Percentiles rank a stretch among this genome's conserved stretches.
phyloP scores from a whole-genome alignment of 2,113 vertebrate genomes.

The Sphyrna mokarran region DNA sequence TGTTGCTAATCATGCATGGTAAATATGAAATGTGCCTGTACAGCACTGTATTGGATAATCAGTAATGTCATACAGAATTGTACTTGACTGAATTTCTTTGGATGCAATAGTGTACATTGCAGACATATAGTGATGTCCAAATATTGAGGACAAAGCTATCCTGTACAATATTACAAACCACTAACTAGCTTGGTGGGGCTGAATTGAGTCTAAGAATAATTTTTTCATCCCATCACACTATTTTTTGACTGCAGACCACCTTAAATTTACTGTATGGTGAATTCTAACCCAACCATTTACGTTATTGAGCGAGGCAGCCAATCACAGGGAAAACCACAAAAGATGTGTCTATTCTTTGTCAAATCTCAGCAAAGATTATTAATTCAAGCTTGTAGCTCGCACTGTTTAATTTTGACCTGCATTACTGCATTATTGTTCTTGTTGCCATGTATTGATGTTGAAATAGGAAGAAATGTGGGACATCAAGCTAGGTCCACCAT shows the following conservation, averaged over 20 bases:
- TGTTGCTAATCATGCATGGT: background rate
- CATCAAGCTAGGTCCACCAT: background rate
- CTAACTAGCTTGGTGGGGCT: background rate
- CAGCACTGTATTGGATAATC: background rate
- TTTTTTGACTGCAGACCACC: background rate
- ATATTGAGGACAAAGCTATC: background rate
- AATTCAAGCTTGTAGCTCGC: background rate
- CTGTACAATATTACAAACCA: background rate
- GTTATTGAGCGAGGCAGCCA: background rate
- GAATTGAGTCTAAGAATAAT: background rate
- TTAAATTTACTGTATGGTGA: background rate
- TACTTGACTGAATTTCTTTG: background rate
- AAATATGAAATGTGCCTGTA: background rate
- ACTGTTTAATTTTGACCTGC: background rate
- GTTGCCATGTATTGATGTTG: background rate
- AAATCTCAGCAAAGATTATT: background rate
- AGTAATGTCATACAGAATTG: background rate
- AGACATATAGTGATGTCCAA: background rate
- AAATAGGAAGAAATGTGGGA: background rate
- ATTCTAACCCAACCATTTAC: background rate
- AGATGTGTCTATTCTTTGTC: background rate
- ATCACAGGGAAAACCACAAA: background rate
- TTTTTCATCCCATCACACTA: background rate
- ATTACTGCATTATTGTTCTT: background rate
- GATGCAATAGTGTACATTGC: background rate